Base-by-base conservation (phyloP, 2,797 vertebrate species). In the Buceros bicornis region DNA sequence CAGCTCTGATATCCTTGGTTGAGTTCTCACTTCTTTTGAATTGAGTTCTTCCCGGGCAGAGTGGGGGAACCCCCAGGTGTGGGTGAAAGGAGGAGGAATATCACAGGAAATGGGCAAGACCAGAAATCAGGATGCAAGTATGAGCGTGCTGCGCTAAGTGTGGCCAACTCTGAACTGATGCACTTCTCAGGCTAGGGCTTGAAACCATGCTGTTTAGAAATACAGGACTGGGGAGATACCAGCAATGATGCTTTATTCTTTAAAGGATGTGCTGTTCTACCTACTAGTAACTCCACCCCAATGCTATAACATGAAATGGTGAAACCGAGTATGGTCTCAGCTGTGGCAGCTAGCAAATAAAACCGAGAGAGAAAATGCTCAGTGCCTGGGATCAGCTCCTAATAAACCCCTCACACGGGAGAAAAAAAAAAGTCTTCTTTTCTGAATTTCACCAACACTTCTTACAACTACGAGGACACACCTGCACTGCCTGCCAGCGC, bases 361-460 rank as follows among this genome's bases (percentile, higher is more conserved):
- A 90, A 43, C 18, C 17, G n/a, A 29, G 11, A 51, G 29, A 26
- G 31, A 56, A 89, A 79, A 69, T 7, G n/a, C 33, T 65, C 31
- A 43, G 20, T 57, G 82, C 10, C 35, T 45, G 19, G 17, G 28
- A 65, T 66, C 42, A 0, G 1, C n/a, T 92, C 45, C 43, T 87
- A 60, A 72, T 18, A 82, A 80, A 60, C 7, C 5, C 22, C 0
- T 1, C 37, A 33, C 2, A 6, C 10, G 31, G n/a, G 19, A 5
- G 7, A 20, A 18, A n/a, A 56, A 43, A 28, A 16, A 2, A 19
- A 8, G 2, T 10, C 24, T 43, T 43, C 4, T 67, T 57, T 80
- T 69, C 60, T 60, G 69, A 80, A 8, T 53, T 26, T 1, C 20
- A 48, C n/a, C 31, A 53, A 6, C 8, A 31, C 16, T 53, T 60